Base-by-base conservation (phyloP, 2,797 vertebrate species). In the Oreonectes daqikongensis region DNA sequence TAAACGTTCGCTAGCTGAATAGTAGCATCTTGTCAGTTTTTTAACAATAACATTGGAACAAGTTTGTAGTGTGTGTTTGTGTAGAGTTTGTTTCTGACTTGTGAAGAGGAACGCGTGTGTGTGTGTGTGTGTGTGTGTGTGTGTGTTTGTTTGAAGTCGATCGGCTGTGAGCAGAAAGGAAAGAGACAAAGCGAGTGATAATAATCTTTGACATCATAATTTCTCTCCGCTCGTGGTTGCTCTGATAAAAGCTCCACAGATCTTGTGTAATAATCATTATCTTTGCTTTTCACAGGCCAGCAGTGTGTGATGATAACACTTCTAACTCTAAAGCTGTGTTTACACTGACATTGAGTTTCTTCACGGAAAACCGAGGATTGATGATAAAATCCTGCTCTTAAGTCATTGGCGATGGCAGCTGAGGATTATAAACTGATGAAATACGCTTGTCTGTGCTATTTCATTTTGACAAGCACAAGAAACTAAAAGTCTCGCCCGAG, bases 141-240 rank as follows among this genome's bases (percentile, higher is more conserved):
- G 11, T 24, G 20, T 38, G 30, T 50, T 26, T 63, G 30, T 73
- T 64, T 52, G 10, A 73, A 65, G 30, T 18, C 9, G 5, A n/a
- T 28, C 6, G 4, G n/a, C 48, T 52, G 72, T 26, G 35, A 28
- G 60, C 22, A 17, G 44, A 64, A 38, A 11, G 7, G 11, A 14
- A 17, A 52, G 35, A 74, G 48, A 74, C 61, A 65, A 74, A 74
- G 48, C 17, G 3, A 38, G 50, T 9, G 50, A 66, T 44, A 66
- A 75, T 66, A 75, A 46, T 75, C 50, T 66, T 66, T 66, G 72
- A 75, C 72, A 67, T 57, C n/a, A 28, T 32, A 11, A 75, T 57
- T 67, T 75, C 26, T 72, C 55, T 14, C 55, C 30, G 18, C n/a
- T 44, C 48, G 15, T 22, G 35, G 46, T 53, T 24, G 30, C 26